Conservation (phyloP, 2,888 invertebrate species). For the Gerris lacustris region DNA sequence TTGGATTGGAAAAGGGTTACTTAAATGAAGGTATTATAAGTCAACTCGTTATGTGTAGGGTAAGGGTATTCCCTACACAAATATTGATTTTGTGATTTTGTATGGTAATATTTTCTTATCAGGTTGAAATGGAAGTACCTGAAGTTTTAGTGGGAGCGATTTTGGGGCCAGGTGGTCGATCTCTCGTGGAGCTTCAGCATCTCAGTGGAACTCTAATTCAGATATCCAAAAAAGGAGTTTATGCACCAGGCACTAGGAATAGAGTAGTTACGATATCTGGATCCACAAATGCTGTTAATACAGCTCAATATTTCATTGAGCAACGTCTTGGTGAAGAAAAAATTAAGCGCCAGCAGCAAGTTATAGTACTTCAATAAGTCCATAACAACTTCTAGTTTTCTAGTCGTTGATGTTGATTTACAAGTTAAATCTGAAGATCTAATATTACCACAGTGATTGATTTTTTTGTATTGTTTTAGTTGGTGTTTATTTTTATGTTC, state of each 20-base stretch:
- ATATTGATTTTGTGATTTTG: no score
- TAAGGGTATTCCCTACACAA: no score
- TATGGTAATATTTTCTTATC: not conserved
- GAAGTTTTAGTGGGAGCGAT: slow-evolving; percentile 95
- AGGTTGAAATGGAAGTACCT: slow-evolving; percentile 78
- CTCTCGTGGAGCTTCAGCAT: slow-evolving; percentile 93
- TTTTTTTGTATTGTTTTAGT: no score
- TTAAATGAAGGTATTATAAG: no score
- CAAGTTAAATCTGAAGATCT: no score
- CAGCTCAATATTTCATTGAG: slow-evolving; percentile 90
- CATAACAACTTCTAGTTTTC: no score
- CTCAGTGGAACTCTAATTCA: slow-evolving; percentile 94
- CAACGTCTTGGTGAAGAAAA: slow-evolving; percentile 94
- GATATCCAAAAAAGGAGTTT: slow-evolving; percentile 96
- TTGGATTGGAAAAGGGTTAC: no score
- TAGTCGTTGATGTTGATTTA: no score
- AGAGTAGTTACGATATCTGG: slow-evolving; percentile 94
- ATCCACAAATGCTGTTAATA: slow-evolving; percentile 72
- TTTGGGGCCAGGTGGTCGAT: slow-evolving; percentile 88
- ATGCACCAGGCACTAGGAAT: slow-evolving; percentile 93
- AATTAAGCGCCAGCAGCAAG: slow-evolving; percentile 68
- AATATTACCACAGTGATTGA: no score
- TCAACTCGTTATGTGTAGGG: no score
- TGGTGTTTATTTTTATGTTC: no score
- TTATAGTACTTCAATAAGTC: slow-evolving; percentile 34